These are phyloP conservation scores for Thysanoteuthis rhombus DNA, from an alignment of 2,888 invertebrate species.

Conservation along the genomic window DNA sequence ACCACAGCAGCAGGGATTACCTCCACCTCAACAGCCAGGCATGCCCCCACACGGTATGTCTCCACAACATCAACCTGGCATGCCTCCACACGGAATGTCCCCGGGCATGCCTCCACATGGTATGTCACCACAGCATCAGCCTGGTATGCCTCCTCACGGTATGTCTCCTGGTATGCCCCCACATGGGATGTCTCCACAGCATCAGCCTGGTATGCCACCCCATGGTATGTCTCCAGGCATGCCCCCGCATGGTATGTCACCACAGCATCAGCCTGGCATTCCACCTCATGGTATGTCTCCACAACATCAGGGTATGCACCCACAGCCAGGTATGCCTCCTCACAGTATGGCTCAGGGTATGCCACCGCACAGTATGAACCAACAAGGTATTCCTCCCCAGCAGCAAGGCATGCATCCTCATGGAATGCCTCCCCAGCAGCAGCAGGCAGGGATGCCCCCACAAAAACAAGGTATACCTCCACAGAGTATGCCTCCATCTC, in stretches of 20 bases:
- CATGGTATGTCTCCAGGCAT: slow-evolving; percentile 22
- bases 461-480: slow-evolving; percentile 24
- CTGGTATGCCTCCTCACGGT: slow-evolving; percentile 15
- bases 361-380: slow-evolving; percentile 13
- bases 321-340: background rate
- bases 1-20: background rate
- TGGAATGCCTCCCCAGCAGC: slow-evolving; percentile 18
- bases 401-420: slow-evolving; percentile 23
- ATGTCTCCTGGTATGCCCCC: slow-evolving; percentile 19
- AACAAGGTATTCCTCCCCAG: background rate
- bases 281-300: slow-evolving; percentile 24
- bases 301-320: background rate
- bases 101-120: slow-evolving; percentile 15
- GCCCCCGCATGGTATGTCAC: slow-evolving; percentile 19
- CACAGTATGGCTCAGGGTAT: background rate
- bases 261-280: background rate
- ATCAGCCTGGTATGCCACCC: background rate
- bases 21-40: background rate
- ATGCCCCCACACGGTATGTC: background rate
- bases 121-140: slow-evolving; percentile 15
- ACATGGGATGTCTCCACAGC: background rate
- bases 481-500: background rate
- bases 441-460: slow-evolving; percentile 13
- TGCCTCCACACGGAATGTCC: background rate
- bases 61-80: background rate